Base-by-base conservation (phyloP, 2,888 invertebrate genomes). In the Pomacea canaliculata region DNA sequence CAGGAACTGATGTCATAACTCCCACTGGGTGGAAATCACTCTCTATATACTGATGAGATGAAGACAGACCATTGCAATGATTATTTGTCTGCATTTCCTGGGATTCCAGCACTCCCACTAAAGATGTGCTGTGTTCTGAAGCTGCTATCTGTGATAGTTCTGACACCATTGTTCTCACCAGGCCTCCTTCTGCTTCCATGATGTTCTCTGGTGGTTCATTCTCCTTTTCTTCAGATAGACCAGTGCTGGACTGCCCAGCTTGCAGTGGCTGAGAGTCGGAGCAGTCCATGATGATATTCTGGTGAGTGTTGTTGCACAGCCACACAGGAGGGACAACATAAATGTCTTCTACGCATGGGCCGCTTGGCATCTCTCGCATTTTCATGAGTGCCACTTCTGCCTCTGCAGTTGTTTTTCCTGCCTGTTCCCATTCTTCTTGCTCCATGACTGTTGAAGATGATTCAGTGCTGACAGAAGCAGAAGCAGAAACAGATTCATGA, bases 321-420 rank as follows among this genome's bases (percentile, higher is more conserved):
- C 74, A 74, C 5, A 74, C 74, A 27, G 67, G 74, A 10, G 74
- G 74, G 1, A 74, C 69, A n/a, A 74, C 69, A 37, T 74, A 74
- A 23, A 74, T 74, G 49, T 74, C 74, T n/a, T 69, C 74, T 18
- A 74, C 74, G 49, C 68, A 60, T n/a, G 74, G 60, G 10, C 74
- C 74, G 19, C 68, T 67, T n/a, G 74, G 74, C 74, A 74, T 74
- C 68, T 46, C 27, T 16, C 74, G 60, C 12, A 67, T 74, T 46
- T 74, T 68, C 74, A 74, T 74, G 18, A 74, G 27, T n/a, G 74
- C 74, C 59, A 74, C 69, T 63, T 74, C 74, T n/a, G 69, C 46
- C n/a, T 67, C 67, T 56, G 48, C 8, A 7, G 27, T 46, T 7
- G 59, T 13, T 13, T 65, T 23, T 19, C 46, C 16, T 8, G 63